A percentile compares a stretch with the other conserved stretches of the same genome.
phyloP scores from a whole-genome alignment of 1,140 invertebrate genomes.

The Eriosoma lanigerum region DNA sequence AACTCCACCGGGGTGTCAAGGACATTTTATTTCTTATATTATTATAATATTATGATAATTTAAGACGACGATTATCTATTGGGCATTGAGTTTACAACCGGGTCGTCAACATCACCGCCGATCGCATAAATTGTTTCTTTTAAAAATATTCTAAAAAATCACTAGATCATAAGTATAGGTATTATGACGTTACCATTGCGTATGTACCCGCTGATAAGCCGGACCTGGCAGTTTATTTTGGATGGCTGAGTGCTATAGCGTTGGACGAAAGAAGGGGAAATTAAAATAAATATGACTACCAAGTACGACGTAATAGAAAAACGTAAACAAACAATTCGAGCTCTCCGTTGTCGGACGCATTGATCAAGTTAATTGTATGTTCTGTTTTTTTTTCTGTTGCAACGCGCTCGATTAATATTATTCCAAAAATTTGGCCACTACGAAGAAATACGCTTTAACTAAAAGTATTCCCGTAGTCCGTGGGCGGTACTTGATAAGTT shows the following conservation, averaged over 20 bases:
- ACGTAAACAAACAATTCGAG: neutral
- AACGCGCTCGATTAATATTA: too few species aligned
- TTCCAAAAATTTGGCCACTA: too few species aligned
- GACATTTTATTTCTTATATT: neutral
- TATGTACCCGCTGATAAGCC: neutral
- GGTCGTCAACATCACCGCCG: too few species aligned
- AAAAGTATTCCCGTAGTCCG: too few species aligned
- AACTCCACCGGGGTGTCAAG: conserved; percentile 20
- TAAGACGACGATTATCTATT: too few species aligned
- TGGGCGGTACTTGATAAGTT: too few species aligned
- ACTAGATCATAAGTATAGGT: too few species aligned
- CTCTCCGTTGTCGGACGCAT: neutral
- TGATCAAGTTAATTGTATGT: neutral
- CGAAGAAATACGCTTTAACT: too few species aligned
- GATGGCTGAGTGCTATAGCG: too few species aligned
- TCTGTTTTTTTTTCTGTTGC: neutral
- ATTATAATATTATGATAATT: neutral
- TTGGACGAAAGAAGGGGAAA: neutral
- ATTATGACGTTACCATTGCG: neutral
- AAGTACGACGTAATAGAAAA: neutral
- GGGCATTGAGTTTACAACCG: too few species aligned
- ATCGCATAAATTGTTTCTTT: too few species aligned
- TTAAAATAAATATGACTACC: neutral
- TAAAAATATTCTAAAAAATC: too few species aligned
- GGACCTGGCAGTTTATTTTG: neutral